phyloP scores from a whole-genome alignment of 2,888 invertebrate genomes.

The Epirrita christyi region DNA sequence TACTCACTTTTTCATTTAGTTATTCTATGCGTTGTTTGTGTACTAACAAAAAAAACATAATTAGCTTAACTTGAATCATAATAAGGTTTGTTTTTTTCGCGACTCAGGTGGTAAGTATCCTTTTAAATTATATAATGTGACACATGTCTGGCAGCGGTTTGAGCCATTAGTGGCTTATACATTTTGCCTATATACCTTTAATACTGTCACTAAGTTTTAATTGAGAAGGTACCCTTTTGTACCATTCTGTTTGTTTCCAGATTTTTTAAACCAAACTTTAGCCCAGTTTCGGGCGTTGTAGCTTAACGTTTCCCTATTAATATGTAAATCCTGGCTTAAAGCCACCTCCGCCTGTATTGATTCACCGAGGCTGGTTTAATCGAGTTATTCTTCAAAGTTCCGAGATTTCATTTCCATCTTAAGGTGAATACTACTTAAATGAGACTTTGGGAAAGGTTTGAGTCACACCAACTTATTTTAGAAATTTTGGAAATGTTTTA shows the following conservation, averaged over 20 bases:
- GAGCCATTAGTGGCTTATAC: background rate
- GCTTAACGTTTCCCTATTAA: slow-evolving; percentile 36
- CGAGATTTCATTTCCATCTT: too few relatives aligned
- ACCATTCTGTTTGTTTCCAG: slow-evolving; percentile 17
- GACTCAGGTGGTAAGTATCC: too few relatives aligned
- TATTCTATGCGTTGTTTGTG: too few relatives aligned
- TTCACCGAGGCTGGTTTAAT: slow-evolving; percentile 15
- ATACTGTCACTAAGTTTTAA: slow-evolving; percentile 23
- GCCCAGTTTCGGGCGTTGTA: slow-evolving; percentile 15
- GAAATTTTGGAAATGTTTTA: too few relatives aligned
- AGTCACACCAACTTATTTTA: too few relatives aligned
- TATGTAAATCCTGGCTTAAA: slow-evolving; percentile 40
- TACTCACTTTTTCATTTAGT: too few relatives aligned
- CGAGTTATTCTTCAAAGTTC: slow-evolving; percentile 15
- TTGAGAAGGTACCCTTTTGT: slow-evolving; percentile 22
- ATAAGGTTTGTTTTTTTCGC: too few relatives aligned
- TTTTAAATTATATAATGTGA: background rate
- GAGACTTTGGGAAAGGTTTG: too few relatives aligned
- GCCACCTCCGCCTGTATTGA: slow-evolving; percentile 26
- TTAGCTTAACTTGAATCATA: too few relatives aligned
- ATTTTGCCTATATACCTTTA: background rate
- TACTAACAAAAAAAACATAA: too few relatives aligned
- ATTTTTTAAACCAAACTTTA: slow-evolving; percentile 22
- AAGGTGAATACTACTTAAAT: too few relatives aligned
- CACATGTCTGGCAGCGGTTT: background rate